Evolutionary conservation across 1,140 invertebrate genomes (phyloP).

Genomic region (Acromyrmex charruanus): DNA sequence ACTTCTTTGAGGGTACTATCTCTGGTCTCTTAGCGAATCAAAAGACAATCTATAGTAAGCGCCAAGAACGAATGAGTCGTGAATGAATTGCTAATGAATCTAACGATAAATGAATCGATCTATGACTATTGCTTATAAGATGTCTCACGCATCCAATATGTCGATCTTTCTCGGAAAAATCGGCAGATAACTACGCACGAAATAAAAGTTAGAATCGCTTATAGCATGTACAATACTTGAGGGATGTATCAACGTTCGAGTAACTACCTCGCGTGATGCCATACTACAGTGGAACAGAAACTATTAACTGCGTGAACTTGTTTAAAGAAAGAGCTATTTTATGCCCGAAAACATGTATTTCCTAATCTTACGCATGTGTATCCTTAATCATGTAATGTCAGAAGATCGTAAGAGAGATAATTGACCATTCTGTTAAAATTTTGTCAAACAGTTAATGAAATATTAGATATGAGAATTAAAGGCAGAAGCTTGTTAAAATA

Average conservation of each 20-base stretch:
- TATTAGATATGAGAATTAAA: background rate
- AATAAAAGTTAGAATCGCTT: slow-evolving; percentile 56
- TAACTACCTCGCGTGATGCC: slow-evolving; percentile 74
- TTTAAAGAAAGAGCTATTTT: slow-evolving; percentile 33
- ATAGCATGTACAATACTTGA: slow-evolving; percentile 32
- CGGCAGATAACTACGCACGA: slow-evolving; percentile 1
- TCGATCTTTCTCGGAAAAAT: slow-evolving; percentile 8
- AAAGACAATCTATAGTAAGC: slow-evolving; percentile 54
- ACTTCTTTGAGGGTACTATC: slow-evolving; percentile 18
- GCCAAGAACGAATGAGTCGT: background rate
- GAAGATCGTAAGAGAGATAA: background rate
- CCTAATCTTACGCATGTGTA: background rate
- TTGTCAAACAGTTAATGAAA: slow-evolving; percentile 14
- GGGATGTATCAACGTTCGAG: slow-evolving; percentile 64
- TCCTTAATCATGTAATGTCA: background rate
- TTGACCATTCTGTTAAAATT: slow-evolving; percentile 12
- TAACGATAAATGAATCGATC: slow-evolving; percentile 13
- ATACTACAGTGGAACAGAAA: slow-evolving; percentile 60
- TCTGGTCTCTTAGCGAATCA: slow-evolving; percentile 44
- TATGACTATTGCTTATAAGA: slow-evolving; percentile 21
- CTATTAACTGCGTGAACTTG: slow-evolving; percentile 19
- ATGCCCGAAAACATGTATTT: background rate
- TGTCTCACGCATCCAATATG: slow-evolving; percentile 7
- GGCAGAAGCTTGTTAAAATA: slow-evolving; percentile 37
- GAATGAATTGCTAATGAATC: slow-evolving; percentile 10